Conservation (phyloP, 2,113 vertebrate genomes). For the Butorides virescens region DNA sequence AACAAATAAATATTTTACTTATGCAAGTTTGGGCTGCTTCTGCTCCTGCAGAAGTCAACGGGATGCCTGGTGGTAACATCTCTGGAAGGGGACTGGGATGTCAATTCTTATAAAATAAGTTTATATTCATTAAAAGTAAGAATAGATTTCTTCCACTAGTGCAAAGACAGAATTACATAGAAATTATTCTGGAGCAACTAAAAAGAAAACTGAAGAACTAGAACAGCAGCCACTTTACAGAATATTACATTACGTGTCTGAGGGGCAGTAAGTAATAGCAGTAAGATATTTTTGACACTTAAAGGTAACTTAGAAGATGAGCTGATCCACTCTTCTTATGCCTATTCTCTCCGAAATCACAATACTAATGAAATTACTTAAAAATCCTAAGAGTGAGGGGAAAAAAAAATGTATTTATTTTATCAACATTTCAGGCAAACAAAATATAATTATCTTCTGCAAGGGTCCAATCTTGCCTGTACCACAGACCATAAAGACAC, state of each 20-base stretch:
- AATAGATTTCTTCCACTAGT: slow-evolving; percentile 58
- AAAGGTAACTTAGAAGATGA: neutral
- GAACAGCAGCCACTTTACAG: neutral
- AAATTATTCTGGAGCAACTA: neutral
- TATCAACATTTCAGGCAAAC: neutral
- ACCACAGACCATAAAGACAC: neutral
- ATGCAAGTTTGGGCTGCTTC: slow-evolving; percentile 9
- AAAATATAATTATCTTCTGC: neutral
- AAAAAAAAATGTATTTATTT: neutral
- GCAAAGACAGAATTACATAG: slow-evolving; percentile 53
- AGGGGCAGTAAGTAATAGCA: neutral
- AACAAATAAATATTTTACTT: slow-evolving; percentile 65
- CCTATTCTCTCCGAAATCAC: neutral
- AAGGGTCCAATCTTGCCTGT: neutral
- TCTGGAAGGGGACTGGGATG: neutral
- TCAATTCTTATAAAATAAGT: neutral
- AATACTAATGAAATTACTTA: neutral
- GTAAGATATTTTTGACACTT: neutral
- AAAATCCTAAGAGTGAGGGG: neutral
- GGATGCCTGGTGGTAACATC: neutral
- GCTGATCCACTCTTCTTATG: neutral
- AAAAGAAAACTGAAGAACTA: neutral
- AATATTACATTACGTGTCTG: neutral
- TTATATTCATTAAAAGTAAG: neutral
- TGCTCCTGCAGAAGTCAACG: neutral